A percentile compares a stretch with the other conserved stretches of the same genome.
phyloP scores from a whole-genome alignment of 2,888 invertebrate genomes.

The Pandemis cinnamomeana region DNA sequence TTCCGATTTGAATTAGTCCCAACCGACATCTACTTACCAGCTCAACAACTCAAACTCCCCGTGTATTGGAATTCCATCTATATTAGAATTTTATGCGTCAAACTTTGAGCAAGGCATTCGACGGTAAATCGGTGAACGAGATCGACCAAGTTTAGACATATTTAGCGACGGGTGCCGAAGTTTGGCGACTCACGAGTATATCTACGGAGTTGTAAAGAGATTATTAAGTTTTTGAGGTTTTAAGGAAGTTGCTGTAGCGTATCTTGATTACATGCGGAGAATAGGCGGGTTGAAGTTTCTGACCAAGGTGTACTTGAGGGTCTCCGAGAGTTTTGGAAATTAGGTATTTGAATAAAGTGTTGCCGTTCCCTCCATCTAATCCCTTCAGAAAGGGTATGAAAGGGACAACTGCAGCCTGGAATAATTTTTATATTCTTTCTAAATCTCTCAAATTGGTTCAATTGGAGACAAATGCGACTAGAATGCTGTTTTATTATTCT shows the following conservation, averaged over 20 bases:
- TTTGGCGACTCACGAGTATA: slow-evolving; percentile 28
- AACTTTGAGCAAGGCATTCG: slow-evolving; percentile 20
- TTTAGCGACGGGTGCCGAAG: slow-evolving; percentile 48
- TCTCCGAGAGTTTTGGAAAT: background rate
- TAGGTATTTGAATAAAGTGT: background rate
- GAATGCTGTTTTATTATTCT: too few relatives aligned
- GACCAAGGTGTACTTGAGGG: background rate
- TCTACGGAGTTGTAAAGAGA: slow-evolving; percentile 34
- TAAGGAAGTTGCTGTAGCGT: background rate
- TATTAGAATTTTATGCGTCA: slow-evolving; percentile 33
- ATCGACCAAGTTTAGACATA: slow-evolving; percentile 62
- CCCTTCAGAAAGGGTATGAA: too few relatives aligned
- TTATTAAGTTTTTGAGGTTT: slow-evolving; percentile 23
- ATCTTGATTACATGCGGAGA: background rate
- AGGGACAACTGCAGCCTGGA: too few relatives aligned
- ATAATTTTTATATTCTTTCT: too few relatives aligned
- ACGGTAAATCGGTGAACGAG: slow-evolving; percentile 60
- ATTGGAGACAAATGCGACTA: too few relatives aligned
- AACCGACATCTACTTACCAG: slow-evolving; percentile 7
- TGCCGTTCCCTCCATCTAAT: too few relatives aligned
- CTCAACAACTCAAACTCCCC: background rate
- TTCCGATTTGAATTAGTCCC: background rate
- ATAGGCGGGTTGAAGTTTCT: background rate
- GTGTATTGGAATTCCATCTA: slow-evolving; percentile 33
- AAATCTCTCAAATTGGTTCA: too few relatives aligned